Base-by-base conservation (phyloP, 2,113 vertebrate genomes). In the Cairina moschata region DNA sequence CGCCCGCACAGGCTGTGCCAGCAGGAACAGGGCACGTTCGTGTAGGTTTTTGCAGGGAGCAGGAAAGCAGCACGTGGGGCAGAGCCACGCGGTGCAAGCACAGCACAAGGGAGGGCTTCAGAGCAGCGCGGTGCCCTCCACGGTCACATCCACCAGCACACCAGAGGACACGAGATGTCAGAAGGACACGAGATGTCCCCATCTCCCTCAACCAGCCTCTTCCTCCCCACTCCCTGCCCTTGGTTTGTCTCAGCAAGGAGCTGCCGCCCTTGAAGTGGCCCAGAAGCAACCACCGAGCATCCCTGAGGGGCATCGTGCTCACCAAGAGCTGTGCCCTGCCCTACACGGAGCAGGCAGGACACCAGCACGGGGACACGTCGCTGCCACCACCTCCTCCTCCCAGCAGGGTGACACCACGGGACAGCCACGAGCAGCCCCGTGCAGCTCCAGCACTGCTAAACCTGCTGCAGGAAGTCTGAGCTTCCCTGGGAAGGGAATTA, bases 91-190 rank as follows among this genome's bases (percentile, higher is more conserved):
- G 2, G 26, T 4, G 36, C 17, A 3, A 20, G 11, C 0, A 1
- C 1, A 28, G 90, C 54, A 69, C 55, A 7, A 0, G 26, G 36
- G 3, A 50, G n/a, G 32, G 52, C 46, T 59, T 10, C 46, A 17
- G 56, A 67, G 54, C 58, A 36, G 46, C 0, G 3, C 8, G 11
- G 62, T 13, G 8, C 23, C 50, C 50, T 25, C 50, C 60, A 28
- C 0, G 0, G 59, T 52, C 15, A 9, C 32, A 12, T 16, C 50
- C 65, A 18, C 4, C 69, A 62, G 29, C 48, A 31, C 13, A 26
- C 54, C 4, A 0, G 18, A n/a, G 26, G 14, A 38, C 18, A 5
- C 0, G 1, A 62, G 36, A 32, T 1, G 13, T 0, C 11, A 38
- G 36, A n/a, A n/a, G 26, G 13, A 38, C 18, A 4, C 0, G 2